Conservation (phyloP, 1,140 invertebrate species). For the Drosophila watanabei region DNA sequence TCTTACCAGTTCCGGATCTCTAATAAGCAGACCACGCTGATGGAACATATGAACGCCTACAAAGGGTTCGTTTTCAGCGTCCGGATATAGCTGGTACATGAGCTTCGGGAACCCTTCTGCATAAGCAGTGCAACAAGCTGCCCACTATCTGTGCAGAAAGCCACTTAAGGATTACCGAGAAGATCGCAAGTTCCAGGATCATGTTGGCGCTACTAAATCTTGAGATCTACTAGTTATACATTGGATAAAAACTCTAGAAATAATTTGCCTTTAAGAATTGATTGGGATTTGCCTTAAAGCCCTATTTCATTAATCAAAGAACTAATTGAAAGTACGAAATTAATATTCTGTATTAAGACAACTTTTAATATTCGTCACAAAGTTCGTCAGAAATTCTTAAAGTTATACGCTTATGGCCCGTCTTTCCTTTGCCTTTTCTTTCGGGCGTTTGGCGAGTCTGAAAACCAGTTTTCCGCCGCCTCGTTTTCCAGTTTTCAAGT, state of each 20-base stretch:
- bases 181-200: slow-evolving; percentile 36
- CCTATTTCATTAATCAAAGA: too few relatives aligned
- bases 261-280: neutral
- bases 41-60: slow-evolving; percentile 86
- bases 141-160: too few relatives aligned
- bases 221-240: slow-evolving; percentile 24
- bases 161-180: too few relatives aligned
- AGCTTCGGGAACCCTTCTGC: slow-evolving; percentile 59
- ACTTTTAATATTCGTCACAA: neutral
- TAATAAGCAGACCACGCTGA: slow-evolving; percentile 85
- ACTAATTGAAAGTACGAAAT: too few relatives aligned
- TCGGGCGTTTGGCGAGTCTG: slow-evolving; percentile 66
- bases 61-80: slow-evolving; percentile 61
- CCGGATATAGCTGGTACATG: slow-evolving; percentile 63
- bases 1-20: too few relatives aligned
- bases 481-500: slow-evolving; percentile 78
- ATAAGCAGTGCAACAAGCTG: slow-evolving; percentile 74
- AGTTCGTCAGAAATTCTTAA: too few relatives aligned
- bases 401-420: slow-evolving; percentile 61
- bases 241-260: too few relatives aligned
- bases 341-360: neutral
- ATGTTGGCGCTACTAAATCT: slow-evolving; percentile 24
- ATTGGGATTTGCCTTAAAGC: neutral
- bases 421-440: slow-evolving; percentile 47
- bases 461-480: slow-evolving; percentile 62